These are phyloP conservation scores for Zoanthus gigantus DNA, from an alignment of 92 coral and sea anemone genomes.

Conservation along the genomic window DNA sequence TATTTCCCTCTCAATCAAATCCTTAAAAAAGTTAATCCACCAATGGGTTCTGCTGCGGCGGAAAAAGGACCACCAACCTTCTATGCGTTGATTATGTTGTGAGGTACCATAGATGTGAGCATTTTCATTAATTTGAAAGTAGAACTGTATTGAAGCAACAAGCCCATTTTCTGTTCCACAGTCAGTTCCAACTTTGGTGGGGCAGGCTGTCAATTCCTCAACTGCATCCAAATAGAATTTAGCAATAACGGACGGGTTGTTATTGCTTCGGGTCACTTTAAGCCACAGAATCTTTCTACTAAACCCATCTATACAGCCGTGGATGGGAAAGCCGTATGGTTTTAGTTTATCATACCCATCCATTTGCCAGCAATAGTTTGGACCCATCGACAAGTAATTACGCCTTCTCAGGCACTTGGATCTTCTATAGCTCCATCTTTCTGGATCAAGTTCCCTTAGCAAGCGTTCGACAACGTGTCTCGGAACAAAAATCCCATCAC, in stretches of 20 bases:
- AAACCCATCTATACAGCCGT: conserved; percentile 1
- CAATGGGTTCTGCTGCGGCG: conserved; percentile 51
- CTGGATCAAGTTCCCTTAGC: conserved; percentile 18
- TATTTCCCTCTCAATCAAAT: conserved; percentile 43
- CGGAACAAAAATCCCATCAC: conserved; percentile 22
- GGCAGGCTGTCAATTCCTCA: not conserved
- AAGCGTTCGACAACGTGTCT: conserved; percentile 31
- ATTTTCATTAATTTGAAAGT: conserved; percentile 17
- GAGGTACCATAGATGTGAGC: conserved; percentile 54
- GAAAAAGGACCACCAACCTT: conserved; percentile 58
- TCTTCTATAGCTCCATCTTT: not conserved
- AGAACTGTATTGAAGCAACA: conserved; percentile 38
- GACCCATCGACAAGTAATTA: conserved; percentile 12
- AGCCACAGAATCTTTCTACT: conserved; percentile 16
- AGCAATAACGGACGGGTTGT: conserved; percentile 1
- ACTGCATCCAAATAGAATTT: conserved; percentile 29
- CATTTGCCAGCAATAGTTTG: conserved; percentile 25
- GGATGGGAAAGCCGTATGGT: conserved; percentile 20
- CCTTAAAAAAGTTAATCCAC: conserved; percentile 48
- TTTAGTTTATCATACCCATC: conserved; percentile 18
- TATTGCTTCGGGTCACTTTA: conserved; percentile 17
- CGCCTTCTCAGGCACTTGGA: conserved; percentile 9
- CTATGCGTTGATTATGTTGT: conserved; percentile 49
- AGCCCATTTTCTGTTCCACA: conserved; percentile 38
- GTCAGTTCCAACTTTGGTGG: conserved; percentile 10